Percentiles rank a stretch among this genome's conserved stretches.
Conservation (phyloP, 2,888 invertebrate species). For the Capitulum mitella region DNA sequence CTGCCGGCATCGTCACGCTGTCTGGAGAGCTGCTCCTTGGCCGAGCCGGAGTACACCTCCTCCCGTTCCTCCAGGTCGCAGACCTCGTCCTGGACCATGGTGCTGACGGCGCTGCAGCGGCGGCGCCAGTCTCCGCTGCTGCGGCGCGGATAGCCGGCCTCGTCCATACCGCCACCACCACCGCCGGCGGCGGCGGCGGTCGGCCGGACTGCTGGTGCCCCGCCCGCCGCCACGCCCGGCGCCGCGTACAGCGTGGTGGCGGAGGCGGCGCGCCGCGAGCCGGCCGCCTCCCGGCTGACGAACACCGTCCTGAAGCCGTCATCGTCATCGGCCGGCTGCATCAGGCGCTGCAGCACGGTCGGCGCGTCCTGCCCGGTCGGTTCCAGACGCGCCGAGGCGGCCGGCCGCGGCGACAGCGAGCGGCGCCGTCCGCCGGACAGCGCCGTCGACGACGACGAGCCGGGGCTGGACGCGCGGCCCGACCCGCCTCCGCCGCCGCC, state of each 20-base stretch:
- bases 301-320: not conserved
- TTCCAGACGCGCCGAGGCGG: not conserved
- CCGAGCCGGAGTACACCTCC: not conserved
- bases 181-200: no score
- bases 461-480: no score
- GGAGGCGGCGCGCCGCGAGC: not conserved
- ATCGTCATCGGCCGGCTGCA: not conserved
- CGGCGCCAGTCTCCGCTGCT: not conserved
- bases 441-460: no score
- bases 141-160: not conserved
- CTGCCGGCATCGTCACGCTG: not conserved
- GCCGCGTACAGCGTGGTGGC: not conserved
- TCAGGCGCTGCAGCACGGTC: not conserved
- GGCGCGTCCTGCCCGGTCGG: not conserved
- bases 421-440: not conserved
- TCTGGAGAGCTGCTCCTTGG: not conserved
- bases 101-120: not conserved
- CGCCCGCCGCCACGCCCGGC: not conserved
- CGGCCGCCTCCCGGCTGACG: not conserved
- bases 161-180: not conserved
- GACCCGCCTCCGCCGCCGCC: not conserved
- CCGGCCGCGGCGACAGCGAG: not conserved
- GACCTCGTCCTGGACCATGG: not conserved
- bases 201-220: not conserved
- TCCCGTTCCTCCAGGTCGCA: conserved; percentile 14